These are phyloP conservation scores for Drosophila demipolita DNA, from an alignment of 2,888 invertebrate species.

Conservation along the genomic window DNA sequence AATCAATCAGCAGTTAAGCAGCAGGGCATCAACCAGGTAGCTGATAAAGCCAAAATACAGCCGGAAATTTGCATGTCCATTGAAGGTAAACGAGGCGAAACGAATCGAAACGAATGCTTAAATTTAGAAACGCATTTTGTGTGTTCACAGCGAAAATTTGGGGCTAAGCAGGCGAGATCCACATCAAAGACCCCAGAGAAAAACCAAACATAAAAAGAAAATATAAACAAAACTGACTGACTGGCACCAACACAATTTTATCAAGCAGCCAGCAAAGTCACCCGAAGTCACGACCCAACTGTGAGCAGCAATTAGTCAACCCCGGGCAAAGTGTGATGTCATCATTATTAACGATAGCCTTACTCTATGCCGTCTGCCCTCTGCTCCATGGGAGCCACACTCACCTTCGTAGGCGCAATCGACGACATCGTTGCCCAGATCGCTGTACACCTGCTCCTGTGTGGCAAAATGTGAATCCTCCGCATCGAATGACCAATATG, in stretches of 20 bases:
- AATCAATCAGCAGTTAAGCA: constrained; percentile 45
- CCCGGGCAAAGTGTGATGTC: constrained; percentile 30
- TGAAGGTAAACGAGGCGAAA: constrained; percentile 30
- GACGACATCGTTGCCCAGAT: constrained; percentile 90
- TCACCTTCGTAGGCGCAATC: constrained; percentile 90
- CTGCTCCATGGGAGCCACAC: background rate
- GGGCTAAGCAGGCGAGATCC: constrained; percentile 23
- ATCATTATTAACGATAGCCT: constrained; percentile 7
- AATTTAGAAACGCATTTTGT: constrained; percentile 52
- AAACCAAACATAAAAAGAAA: constrained; percentile 16
- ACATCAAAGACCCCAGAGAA: constrained; percentile 41
- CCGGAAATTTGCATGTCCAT: constrained; percentile 66
- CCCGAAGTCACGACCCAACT: constrained; percentile 38
- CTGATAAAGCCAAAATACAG: constrained; percentile 1
- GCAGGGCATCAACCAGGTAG: background rate
- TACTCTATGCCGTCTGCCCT: background rate
- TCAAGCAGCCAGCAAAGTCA: constrained; percentile 19
- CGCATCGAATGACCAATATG: constrained; percentile 93
- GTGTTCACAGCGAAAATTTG: constrained; percentile 31
- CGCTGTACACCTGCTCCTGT: constrained; percentile 92
- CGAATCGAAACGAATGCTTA: constrained; percentile 38
- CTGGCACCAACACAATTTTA: constrained; percentile 8
- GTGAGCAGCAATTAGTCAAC: constrained; percentile 27
- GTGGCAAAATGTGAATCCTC: constrained; percentile 90
- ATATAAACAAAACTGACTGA: constrained; percentile 58